These are phyloP conservation scores for Diarsia rubi DNA, from an alignment of 2,888 invertebrate genomes.

Conservation along the genomic window DNA sequence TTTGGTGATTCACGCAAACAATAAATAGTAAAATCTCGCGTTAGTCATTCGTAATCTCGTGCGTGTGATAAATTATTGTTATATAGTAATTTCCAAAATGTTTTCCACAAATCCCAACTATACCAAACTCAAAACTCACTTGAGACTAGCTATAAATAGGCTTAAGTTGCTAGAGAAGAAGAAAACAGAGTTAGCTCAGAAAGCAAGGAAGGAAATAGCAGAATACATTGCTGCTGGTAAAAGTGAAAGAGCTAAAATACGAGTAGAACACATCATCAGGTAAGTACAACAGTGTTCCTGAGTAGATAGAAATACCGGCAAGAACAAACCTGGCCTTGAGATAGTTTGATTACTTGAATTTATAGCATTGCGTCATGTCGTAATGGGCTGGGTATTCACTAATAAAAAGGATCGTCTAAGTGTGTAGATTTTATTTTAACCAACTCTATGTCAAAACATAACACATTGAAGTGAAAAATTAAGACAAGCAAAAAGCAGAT, in stretches of 20 bases:
- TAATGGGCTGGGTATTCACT: conserved; percentile 36
- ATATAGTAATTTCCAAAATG: conserved; percentile 89
- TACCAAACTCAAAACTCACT: conserved; percentile 98
- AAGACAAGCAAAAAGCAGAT: background rate
- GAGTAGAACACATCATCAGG: conserved; percentile 99
- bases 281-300: conserved; percentile 71
- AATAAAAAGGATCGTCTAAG: conserved; percentile 16
- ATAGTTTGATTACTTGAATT: conserved; percentile 39
- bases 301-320: conserved; percentile 3
- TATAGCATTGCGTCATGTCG: conserved; percentile 57
- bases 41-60: conserved; percentile 65
- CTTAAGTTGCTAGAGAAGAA: conserved; percentile 99
- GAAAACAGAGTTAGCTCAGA: conserved; percentile 98
- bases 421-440: background rate
- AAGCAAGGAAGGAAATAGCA: conserved; percentile 99
- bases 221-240: conserved; percentile 97
- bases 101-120: conserved; percentile 98
- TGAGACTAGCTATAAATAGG: conserved; percentile 97
- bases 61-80: conserved; percentile 42
- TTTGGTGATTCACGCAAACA: conserved; percentile 65
- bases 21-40: conserved; percentile 57
- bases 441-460: background rate
- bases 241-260: conserved; percentile 97
- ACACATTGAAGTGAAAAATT: background rate
- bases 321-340: conserved; percentile 50